Evolutionary conservation across 2,888 invertebrate genomes (phyloP).

Genomic region (Caradrina clavipalpis): DNA sequence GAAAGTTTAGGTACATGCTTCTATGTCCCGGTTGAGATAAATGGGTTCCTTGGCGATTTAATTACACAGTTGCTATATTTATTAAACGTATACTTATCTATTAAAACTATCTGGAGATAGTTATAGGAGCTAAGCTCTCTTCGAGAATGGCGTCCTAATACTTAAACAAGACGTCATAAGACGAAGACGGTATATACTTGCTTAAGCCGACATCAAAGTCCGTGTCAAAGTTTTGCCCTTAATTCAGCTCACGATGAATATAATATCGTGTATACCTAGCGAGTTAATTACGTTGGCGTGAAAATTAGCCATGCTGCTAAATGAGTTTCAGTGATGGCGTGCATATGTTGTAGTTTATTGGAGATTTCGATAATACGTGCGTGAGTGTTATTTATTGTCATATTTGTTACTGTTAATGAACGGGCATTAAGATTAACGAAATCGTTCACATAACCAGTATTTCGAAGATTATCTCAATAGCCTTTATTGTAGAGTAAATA

Average conservation of each 20-base stretch:
- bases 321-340: conserved; percentile 69
- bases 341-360: conserved; percentile 60
- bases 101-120: conserved; percentile 27
- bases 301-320: conserved; percentile 74
- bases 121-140: conserved; percentile 33
- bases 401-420: conserved; percentile 43
- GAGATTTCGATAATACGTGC: conserved; percentile 46
- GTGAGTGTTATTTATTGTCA: conserved; percentile 47
- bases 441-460: conserved; percentile 29
- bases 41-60: conserved; percentile 20
- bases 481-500: conserved; percentile 39
- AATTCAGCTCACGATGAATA: conserved; percentile 84
- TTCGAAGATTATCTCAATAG: conserved; percentile 23
- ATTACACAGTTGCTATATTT: conserved; percentile 33
- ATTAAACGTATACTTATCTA: conserved; percentile 16
- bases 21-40: conserved; percentile 24
- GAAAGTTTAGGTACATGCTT: conserved; percentile 29
- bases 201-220: conserved; percentile 75
- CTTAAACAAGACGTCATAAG: conserved; percentile 63
- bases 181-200: conserved; percentile 64
- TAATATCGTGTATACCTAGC: conserved; percentile 76
- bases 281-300: conserved; percentile 79
- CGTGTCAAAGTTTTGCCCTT: conserved; percentile 75
- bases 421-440: conserved; percentile 31
- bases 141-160: conserved; percentile 56